These are phyloP conservation scores for Drosophila athabasca DNA, from an alignment of 1,140 invertebrate genomes.

Conservation along the genomic window DNA sequence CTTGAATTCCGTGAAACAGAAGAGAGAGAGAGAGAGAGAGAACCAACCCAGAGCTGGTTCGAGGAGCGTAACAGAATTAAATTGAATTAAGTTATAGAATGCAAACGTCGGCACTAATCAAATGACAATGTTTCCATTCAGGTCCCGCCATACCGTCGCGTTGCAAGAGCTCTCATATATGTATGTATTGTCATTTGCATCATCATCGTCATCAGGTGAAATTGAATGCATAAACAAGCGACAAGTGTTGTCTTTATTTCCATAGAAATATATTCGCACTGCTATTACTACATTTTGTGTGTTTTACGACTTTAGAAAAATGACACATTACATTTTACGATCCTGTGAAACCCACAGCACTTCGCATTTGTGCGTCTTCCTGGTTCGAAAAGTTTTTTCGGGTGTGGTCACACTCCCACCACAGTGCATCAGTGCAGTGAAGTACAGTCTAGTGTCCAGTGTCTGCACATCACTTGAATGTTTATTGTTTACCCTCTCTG, in stretches of 20 bases:
- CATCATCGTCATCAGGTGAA: conserved; percentile 42
- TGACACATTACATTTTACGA: conserved; percentile 6
- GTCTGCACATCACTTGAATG: too few relatives aligned
- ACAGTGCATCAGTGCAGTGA: too few relatives aligned
- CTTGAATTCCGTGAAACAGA: conserved; percentile 34
- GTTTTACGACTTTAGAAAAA: not conserved
- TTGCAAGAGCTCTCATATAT: conserved; percentile 12
- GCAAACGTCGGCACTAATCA: conserved; percentile 77
- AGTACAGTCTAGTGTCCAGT: too few relatives aligned
- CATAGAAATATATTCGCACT: not conserved
- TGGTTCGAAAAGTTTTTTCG: too few relatives aligned
- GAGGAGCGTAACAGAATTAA: conserved; percentile 51
- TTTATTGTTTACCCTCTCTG: conserved; percentile 50
- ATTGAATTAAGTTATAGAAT: conserved; percentile 75
- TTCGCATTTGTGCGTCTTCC: too few relatives aligned
- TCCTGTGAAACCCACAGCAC: too few relatives aligned
- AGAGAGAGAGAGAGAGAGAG: not conserved
- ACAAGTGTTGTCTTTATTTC: not conserved
- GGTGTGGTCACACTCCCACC: too few relatives aligned
- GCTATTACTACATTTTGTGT: not conserved
- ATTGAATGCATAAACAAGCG: conserved; percentile 30
- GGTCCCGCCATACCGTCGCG: conserved; percentile 3
- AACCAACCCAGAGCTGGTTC: not conserved
- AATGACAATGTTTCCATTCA: conserved; percentile 61
- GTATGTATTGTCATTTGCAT: conserved; percentile 1